These are phyloP conservation scores for Galendromus occidentalis DNA, from an alignment of 1,140 invertebrate species.

Conservation along the genomic window DNA sequence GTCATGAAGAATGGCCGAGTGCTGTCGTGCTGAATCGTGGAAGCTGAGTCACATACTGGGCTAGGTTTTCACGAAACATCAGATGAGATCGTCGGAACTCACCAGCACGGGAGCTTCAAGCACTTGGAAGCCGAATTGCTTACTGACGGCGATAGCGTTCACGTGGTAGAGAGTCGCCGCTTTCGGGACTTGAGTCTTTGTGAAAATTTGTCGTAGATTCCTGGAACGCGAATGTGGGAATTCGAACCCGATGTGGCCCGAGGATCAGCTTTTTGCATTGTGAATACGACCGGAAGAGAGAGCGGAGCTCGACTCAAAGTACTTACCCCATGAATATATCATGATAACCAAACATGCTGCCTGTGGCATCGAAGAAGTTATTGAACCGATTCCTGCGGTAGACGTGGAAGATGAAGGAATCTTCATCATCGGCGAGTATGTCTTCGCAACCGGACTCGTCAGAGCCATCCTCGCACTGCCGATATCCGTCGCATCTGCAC, in stretches of 20 bases:
- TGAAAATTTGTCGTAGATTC: slow-evolving; percentile 21
- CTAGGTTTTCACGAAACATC: background rate
- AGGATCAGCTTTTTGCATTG: too few relatives aligned
- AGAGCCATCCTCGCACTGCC: slow-evolving; percentile 27
- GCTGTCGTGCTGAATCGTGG: slow-evolving; percentile 29
- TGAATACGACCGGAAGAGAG: background rate
- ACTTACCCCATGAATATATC: slow-evolving; percentile 18
- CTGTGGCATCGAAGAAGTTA: slow-evolving; percentile 28
- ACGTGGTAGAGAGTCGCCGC: slow-evolving; percentile 29
- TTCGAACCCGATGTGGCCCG: slow-evolving; percentile 15
- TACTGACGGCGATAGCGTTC: slow-evolving; percentile 31
- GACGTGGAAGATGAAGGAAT: slow-evolving; percentile 22
- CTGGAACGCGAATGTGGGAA: background rate
- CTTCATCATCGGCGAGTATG: slow-evolving; percentile 17
- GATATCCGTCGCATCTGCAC: slow-evolving; percentile 26
- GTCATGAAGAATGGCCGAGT: slow-evolving; percentile 36
- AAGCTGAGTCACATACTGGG: background rate
- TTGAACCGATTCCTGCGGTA: slow-evolving; percentile 22
- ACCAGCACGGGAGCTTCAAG: slow-evolving; percentile 26
- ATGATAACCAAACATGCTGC: slow-evolving; percentile 31
- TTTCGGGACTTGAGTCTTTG: slow-evolving; percentile 25
- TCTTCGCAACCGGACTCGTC: slow-evolving; percentile 31
- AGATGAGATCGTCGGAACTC: slow-evolving; percentile 18
- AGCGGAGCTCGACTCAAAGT: background rate
- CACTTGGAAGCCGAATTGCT: slow-evolving; percentile 28